Evolutionary conservation across 2,113 vertebrate genomes (phyloP).

Genomic region (Solenodon paradoxus): DNA sequence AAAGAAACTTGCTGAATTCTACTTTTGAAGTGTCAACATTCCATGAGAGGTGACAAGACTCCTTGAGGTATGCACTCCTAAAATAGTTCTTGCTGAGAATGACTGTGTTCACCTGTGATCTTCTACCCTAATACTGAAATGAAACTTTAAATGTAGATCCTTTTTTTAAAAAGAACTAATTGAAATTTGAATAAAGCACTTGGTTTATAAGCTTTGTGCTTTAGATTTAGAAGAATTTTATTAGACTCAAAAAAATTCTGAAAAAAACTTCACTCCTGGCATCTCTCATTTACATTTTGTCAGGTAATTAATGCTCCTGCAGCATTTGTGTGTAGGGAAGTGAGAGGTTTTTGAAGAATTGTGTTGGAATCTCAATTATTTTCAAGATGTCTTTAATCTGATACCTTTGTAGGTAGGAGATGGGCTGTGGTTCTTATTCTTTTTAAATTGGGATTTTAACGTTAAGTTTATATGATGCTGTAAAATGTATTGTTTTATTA

Average conservation of each 20-base stretch:
- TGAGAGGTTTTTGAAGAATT: conserved; percentile 38
- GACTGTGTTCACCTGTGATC: neutral
- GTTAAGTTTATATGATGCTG: conserved; percentile 10
- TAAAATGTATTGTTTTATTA: conserved; percentile 51
- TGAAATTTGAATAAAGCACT: conserved; percentile 45
- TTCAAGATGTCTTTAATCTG: conserved; percentile 47
- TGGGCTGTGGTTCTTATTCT: conserved; percentile 30
- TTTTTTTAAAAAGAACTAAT: neutral
- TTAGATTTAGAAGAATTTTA: conserved; percentile 41
- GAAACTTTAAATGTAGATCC: conserved; percentile 12
- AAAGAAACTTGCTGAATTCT: conserved; percentile 2
- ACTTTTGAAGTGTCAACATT: conserved; percentile 21
- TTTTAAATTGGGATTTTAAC: conserved; percentile 44
- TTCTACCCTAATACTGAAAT: neutral
- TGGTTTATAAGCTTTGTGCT: neutral
- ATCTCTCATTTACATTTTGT: conserved; percentile 29
- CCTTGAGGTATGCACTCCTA: neutral
- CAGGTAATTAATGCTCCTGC: neutral
- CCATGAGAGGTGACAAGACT: neutral
- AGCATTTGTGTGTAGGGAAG: neutral
- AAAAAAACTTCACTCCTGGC: conserved; percentile 21
- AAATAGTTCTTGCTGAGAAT: conserved; percentile 31
- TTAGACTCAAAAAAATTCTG: conserved; percentile 20
- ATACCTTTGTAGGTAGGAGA: neutral
- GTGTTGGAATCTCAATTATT: conserved; percentile 21